These are phyloP conservation scores for Tetragonisca angustula DNA, from an alignment of 2,888 invertebrate genomes.

Conservation along the genomic window DNA sequence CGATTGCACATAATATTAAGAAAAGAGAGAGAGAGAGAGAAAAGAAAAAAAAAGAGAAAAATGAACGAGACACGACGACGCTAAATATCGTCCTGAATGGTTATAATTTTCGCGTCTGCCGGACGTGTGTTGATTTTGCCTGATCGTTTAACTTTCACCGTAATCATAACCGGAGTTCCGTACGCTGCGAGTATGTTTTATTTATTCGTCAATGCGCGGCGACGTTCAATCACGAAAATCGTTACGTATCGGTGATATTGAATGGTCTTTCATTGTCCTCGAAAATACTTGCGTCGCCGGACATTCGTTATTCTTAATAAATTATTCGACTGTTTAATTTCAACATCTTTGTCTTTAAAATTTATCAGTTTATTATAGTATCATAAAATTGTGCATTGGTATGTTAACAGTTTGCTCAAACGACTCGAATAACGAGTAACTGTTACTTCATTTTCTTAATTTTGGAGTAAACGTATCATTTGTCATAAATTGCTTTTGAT, in stretches of 20 bases:
- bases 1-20: not conserved
- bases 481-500: too few species aligned
- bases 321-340: too few species aligned
- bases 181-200: not conserved
- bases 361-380: too few species aligned
- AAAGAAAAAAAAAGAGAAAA: not conserved
- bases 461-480: too few species aligned
- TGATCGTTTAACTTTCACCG: constrained; percentile 29
- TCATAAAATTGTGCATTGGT: too few species aligned
- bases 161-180: not conserved
- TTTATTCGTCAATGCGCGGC: not conserved
- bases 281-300: too few species aligned
- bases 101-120: constrained; percentile 20
- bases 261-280: not conserved
- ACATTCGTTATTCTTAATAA: too few species aligned
- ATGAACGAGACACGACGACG: not conserved
- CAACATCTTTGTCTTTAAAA: too few species aligned
- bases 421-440: too few species aligned
- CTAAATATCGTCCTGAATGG: not conserved
- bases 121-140: not conserved
- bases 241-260: too few species aligned
- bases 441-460: too few species aligned
- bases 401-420: too few species aligned
- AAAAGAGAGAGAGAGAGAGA: not conserved
- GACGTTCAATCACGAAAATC: not conserved